Percentiles rank a stretch among this genome's conserved stretches.
Conservation (phyloP, 2,888 invertebrate genomes). For the Troides helena region DNA sequence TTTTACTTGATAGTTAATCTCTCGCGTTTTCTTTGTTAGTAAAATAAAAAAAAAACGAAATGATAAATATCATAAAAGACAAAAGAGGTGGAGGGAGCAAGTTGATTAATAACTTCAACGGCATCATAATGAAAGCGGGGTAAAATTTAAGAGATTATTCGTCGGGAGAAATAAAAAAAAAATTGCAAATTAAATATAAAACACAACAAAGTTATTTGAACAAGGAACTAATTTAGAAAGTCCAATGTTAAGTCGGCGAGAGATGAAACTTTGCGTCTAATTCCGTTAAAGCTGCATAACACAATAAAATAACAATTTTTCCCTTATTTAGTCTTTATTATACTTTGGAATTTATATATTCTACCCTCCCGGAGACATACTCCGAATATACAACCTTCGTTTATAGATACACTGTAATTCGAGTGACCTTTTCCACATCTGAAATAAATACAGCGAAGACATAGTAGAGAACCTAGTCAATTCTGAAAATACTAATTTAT, state of each 20-base stretch:
- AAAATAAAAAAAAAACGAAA: conserved; percentile 6
- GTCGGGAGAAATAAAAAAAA: conserved; percentile 23
- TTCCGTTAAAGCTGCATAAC: conserved; percentile 27
- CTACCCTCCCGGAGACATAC: background rate
- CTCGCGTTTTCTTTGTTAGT: conserved; percentile 15
- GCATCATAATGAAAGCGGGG: conserved; percentile 24
- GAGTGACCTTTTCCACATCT: too few relatives aligned
- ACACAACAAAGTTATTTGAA: conserved; percentile 35
- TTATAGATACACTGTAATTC: too few relatives aligned
- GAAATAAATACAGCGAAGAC: too few relatives aligned
- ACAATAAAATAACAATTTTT: conserved; percentile 29
- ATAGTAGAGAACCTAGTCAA: too few relatives aligned
- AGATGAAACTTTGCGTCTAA: conserved; percentile 30
- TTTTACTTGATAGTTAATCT: conserved; percentile 16
- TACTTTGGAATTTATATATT: background rate
- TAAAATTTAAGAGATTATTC: conserved; percentile 27
- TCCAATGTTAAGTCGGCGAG: conserved; percentile 34
- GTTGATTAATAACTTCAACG: conserved; percentile 28
- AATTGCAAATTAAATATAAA: conserved; percentile 34
- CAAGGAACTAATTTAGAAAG: conserved; percentile 37
- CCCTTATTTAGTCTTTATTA: conserved; percentile 19
- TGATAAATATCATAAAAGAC: conserved; percentile 21
- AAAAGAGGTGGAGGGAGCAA: conserved; percentile 21
- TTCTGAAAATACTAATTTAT: too few relatives aligned
- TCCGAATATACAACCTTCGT: too few relatives aligned